Percentiles rank a stretch among this genome's conserved stretches.
These are phyloP conservation scores for Platycercus adscitus DNA, from an alignment of 2,113 vertebrate species.

Conservation along the genomic window DNA sequence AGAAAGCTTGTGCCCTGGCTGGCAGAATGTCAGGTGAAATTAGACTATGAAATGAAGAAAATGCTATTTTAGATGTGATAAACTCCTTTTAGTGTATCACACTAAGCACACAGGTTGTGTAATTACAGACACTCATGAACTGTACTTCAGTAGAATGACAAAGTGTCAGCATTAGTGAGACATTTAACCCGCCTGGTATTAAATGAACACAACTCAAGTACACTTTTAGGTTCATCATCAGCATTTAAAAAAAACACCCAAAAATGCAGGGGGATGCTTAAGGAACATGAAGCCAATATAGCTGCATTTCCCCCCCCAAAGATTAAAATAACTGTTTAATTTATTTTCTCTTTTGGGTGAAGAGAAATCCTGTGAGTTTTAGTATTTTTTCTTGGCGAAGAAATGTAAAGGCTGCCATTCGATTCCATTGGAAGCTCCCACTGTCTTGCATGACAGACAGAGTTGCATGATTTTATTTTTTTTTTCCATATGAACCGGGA, in stretches of 20 bases:
- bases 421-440: not conserved
- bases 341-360: not conserved
- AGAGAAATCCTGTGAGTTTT: not conserved
- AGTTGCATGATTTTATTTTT: not conserved
- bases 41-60: constrained; percentile 18
- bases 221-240: constrained; percentile 39
- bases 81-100: not conserved
- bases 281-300: not conserved
- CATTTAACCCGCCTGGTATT: constrained; percentile 18
- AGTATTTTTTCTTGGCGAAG: not conserved
- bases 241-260: not conserved
- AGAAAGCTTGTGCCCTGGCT: constrained; percentile 17
- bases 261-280: not conserved
- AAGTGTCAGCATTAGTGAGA: constrained; percentile 4
- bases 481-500: not conserved
- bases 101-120: constrained; percentile 14
- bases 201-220: not conserved
- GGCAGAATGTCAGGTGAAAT: constrained; percentile 53
- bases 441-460: not conserved
- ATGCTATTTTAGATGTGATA: constrained; percentile 24
- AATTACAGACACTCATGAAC: constrained; percentile 45
- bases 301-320: not conserved
- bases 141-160: constrained; percentile 57
- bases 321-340: constrained; percentile 26
- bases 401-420: not conserved